Conservation (phyloP, 1,140 invertebrate species). For the Stenopsyche tienmushanensis region DNA sequence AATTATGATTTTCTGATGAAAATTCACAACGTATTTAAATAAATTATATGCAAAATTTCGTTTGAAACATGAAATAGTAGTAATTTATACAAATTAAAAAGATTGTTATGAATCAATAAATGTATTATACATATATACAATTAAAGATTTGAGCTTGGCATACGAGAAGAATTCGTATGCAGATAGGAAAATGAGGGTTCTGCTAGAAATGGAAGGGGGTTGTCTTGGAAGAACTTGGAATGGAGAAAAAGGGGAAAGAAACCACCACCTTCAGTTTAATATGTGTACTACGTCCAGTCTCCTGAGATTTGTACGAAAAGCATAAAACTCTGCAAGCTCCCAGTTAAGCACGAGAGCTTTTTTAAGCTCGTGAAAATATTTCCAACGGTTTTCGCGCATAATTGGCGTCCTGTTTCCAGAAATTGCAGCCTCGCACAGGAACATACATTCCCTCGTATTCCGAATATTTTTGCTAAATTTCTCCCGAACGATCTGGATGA, state of each 20-base stretch:
- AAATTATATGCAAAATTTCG: no score
- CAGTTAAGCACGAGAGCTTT: background rate
- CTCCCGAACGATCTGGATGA: no score
- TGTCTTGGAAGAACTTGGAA: background rate
- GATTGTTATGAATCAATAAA: no score
- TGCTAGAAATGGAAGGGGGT: background rate
- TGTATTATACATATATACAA: no score
- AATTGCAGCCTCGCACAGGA: no score
- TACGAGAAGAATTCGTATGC: conserved; percentile 8
- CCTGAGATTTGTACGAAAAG: conserved; percentile 29
- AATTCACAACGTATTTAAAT: no score
- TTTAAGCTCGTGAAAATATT: background rate
- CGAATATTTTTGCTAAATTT: background rate
- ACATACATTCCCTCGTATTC: background rate
- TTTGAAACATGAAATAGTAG: no score
- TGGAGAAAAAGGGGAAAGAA: conserved; percentile 2
- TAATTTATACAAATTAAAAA: no score
- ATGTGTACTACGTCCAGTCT: conserved; percentile 38
- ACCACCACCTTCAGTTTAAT: conserved; percentile 35
- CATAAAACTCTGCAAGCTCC: conserved; percentile 7
- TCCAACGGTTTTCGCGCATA: background rate
- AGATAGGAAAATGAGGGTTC: conserved; percentile 8
- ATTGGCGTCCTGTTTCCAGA: no score
- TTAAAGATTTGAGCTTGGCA: no score
- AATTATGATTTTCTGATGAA: no score